Base-by-base conservation (phyloP, 2,113 vertebrate genomes). In the Dicerorhinus sumatrensis region DNA sequence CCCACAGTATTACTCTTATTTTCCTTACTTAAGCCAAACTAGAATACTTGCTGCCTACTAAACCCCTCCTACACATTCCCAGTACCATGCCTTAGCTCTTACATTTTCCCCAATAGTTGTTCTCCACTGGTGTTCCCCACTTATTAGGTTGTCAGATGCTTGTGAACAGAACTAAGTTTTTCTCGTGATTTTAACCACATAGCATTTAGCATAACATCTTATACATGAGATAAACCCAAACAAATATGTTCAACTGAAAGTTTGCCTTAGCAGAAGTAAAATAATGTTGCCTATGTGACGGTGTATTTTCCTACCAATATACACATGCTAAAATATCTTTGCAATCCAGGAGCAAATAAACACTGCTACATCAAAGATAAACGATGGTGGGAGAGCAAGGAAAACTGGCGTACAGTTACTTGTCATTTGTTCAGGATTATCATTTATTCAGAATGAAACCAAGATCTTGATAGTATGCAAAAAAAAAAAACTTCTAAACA, bases 261-360 rank as follows among this genome's bases (percentile, higher is more conserved):
- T 93, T 84, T 54, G 8, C 75, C 83, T 70, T 76, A 72, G 18
- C 31, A 89, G 25, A 91, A 88, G 21, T 46, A 81, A 94, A 94
- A 89, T 89, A 67, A 48, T 33, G 8, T 51, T 79, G 42, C 29
- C 39, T 36, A 3, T 3, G 0, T 39, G 3, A 23, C 42, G 21
- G 25, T 21, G 3, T 65, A 73, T 56, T 67, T 82, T 72, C 42
- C 21, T 58, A 51, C 21, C 54, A 86, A 67, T 14, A 18, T 7
- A 51, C 39, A 67, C 33, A 36, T 72, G 81, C n/a, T 54, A 89
- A 85, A 79, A 77, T 82, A 73, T 27, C 17, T 48, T 85, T 80
- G 73, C 11, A 18, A 8, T 69, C n/a, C 29, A 16, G 11, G 2
- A 91, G n/a, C 3, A 88, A 85, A 69, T 8, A 39, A 29, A 51